phyloP scores from a whole-genome alignment of 2,113 vertebrate species.

The Pachycephala philippinensis region DNA sequence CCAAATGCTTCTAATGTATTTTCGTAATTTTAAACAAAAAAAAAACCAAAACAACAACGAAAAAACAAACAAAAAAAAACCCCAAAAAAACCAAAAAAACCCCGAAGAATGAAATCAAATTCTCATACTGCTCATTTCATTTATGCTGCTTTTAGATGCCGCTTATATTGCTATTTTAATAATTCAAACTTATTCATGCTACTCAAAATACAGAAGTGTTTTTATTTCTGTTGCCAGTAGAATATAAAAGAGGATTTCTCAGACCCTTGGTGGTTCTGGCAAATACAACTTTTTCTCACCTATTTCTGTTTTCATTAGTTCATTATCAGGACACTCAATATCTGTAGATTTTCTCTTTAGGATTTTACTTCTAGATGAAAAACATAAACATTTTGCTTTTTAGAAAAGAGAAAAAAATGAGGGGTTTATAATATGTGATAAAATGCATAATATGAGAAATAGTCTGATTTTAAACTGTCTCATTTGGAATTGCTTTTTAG shows the following conservation, averaged over 20 bases:
- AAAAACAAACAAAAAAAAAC: no score
- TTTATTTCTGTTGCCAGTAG: background rate
- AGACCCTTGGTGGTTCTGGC: background rate
- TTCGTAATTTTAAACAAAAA: background rate
- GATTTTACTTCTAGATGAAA: background rate
- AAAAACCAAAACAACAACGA: no score
- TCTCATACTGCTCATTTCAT: background rate
- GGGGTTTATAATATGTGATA: background rate
- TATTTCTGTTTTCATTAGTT: background rate
- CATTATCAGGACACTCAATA: background rate
- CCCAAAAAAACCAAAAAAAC: rapidly evolving
- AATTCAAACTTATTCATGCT: background rate
- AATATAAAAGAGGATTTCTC: background rate
- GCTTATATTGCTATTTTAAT: background rate
- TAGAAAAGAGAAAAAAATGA: background rate
- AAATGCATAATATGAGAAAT: background rate
- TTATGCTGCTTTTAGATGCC: background rate
- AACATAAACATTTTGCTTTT: background rate
- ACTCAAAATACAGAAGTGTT: background rate
- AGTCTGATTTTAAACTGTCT: background rate
- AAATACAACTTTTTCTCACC: background rate
- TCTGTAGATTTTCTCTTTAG: background rate
- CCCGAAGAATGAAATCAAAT: background rate
- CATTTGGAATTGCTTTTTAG: conserved; percentile 63
- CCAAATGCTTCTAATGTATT: background rate